Conservation (phyloP, 1,140 invertebrate genomes). For the Leptoteleia sp. region DNA sequence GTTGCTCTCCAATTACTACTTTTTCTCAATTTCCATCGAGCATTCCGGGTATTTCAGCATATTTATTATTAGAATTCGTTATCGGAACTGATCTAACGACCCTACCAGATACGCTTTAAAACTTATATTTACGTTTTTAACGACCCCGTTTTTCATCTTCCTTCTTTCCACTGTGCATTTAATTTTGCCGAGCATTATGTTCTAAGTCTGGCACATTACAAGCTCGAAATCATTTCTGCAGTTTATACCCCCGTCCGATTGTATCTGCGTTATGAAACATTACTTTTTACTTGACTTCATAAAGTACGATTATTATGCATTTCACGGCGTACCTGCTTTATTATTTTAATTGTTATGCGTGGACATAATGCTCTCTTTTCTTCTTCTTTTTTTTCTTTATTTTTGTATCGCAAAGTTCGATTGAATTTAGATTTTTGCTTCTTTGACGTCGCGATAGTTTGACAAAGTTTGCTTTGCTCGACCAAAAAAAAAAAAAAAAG, state of each 20-base stretch:
- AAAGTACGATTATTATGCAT: slow-evolving; percentile 13
- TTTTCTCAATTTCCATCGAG: slow-evolving; percentile 11
- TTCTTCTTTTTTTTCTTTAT: no score
- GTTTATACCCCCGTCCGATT: slow-evolving; percentile 19
- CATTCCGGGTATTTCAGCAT: slow-evolving; percentile 8
- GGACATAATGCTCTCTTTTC: no score
- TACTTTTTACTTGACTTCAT: slow-evolving; percentile 14
- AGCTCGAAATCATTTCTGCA: slow-evolving; percentile 14
- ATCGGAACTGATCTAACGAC: slow-evolving; percentile 16
- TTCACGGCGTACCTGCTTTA: no score
- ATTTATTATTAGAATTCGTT: slow-evolving; percentile 23
- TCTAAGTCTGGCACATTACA: slow-evolving; percentile 7
- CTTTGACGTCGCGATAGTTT: not conserved
- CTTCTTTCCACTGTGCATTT: slow-evolving; percentile 7
- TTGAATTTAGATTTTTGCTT: slow-evolving; percentile 2
- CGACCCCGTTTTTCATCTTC: slow-evolving; percentile 4
- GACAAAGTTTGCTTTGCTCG: not conserved
- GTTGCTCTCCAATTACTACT: slow-evolving; percentile 6
- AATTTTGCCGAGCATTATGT: not conserved
- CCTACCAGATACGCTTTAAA: slow-evolving; percentile 28
- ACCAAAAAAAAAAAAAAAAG: no score
- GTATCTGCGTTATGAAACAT: slow-evolving; percentile 29
- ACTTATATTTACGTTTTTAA: slow-evolving; percentile 6
- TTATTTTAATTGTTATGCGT: no score
- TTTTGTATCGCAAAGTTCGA: no score